phyloP scores from a whole-genome alignment of 2,113 vertebrate species.

The Leucopsar rothschildi region DNA sequence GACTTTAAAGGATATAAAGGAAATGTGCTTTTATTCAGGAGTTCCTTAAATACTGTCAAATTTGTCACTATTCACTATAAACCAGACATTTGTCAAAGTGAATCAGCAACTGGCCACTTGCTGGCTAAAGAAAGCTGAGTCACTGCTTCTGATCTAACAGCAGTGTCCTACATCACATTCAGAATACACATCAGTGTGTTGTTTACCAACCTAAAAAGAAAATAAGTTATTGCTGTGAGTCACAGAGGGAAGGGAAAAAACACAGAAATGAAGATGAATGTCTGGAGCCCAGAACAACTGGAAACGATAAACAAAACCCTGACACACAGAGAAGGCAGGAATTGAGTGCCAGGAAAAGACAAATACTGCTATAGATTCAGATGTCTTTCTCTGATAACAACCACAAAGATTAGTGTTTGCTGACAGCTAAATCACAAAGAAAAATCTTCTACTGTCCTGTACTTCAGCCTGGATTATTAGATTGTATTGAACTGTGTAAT shows the following conservation, averaged over 20 bases:
- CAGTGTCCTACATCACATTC: neutral
- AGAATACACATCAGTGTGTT: neutral
- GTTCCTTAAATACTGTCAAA: neutral
- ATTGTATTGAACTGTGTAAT: conserved; percentile 8
- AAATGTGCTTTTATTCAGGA: neutral
- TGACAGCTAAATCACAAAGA: conserved; percentile 8
- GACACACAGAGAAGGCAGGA: neutral
- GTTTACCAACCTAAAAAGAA: conserved; percentile 10
- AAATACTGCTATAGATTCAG: conserved; percentile 10
- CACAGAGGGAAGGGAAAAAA: neutral
- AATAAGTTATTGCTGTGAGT: conserved; percentile 11
- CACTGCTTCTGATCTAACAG: neutral
- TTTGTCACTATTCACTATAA: neutral
- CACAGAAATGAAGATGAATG: conserved; percentile 29
- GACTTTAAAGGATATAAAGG: neutral
- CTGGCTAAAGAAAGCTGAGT: neutral
- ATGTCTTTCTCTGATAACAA: conserved; percentile 30
- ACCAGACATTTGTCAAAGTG: neutral
- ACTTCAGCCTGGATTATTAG: neutral
- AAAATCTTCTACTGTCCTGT: neutral
- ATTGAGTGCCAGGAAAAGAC: neutral
- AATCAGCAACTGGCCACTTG: conserved; percentile 5
- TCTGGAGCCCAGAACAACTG: neutral
- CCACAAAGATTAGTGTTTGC: conserved; percentile 16
- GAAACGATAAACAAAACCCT: conserved; percentile 16